Conservation (phyloP, 2,888 invertebrate genomes). For the Linnaemya tessellans region DNA sequence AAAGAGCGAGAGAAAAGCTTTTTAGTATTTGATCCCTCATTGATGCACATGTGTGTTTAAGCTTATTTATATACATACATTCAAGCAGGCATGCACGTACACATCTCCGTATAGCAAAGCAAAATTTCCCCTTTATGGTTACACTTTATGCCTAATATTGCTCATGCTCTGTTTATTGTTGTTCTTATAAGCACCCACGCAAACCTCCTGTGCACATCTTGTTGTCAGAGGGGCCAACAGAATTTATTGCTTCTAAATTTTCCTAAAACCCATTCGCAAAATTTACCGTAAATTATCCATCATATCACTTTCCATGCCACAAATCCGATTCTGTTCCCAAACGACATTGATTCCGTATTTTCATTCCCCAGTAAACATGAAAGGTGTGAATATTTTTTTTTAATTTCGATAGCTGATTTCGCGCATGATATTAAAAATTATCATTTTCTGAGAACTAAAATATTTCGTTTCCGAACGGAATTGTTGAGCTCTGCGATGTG, state of each 20-base stretch:
- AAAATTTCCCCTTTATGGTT: conserved; percentile 32
- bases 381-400: too few relatives aligned
- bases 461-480: too few relatives aligned
- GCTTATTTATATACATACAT: not conserved
- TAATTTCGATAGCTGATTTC: too few relatives aligned
- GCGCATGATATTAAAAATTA: too few relatives aligned
- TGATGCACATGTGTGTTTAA: not conserved
- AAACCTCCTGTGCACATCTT: not conserved
- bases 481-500: too few relatives aligned
- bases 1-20: conserved; percentile 75
- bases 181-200: conserved; percentile 18
- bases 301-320: too few relatives aligned
- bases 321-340: too few relatives aligned
- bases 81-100: not conserved
- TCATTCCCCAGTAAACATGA: too few relatives aligned
- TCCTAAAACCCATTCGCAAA: too few relatives aligned
- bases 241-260: not conserved
- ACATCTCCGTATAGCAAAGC: not conserved
- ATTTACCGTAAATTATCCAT: too few relatives aligned
- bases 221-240: not conserved
- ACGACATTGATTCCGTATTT: too few relatives aligned
- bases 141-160: conserved; percentile 35
- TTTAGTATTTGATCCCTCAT: not conserved
- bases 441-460: too few relatives aligned
- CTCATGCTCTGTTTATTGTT: conserved; percentile 74